Percentiles rank a stretch among this genome's conserved stretches.
Conservation (phyloP, 2,113 vertebrate genomes). For the Mormyrus iriodes region DNA sequence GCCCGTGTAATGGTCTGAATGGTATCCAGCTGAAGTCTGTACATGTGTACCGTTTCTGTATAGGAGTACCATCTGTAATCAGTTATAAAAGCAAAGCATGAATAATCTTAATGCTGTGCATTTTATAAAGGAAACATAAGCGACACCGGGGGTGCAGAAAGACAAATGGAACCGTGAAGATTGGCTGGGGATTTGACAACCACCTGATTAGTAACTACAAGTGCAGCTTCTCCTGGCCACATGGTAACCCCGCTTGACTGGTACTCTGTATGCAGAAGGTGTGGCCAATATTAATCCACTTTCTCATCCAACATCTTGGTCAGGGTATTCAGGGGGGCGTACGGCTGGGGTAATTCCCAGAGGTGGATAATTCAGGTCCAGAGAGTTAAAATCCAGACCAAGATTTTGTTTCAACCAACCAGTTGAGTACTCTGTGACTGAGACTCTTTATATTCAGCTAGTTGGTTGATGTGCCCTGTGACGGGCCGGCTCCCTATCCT, state of each 20-base stretch:
- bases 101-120: background rate
- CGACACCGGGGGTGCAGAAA: slow-evolving; percentile 10
- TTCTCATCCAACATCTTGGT: too few species aligned
- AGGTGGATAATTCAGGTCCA: background rate
- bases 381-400: too few species aligned
- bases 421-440: too few species aligned
- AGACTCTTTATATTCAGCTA: too few species aligned
- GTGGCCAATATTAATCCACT: background rate
- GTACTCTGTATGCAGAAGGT: background rate
- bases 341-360: background rate
- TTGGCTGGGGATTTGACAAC: background rate
- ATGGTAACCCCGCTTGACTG: slow-evolving; percentile 15
- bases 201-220: slow-evolving; percentile 16
- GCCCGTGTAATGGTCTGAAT: background rate
- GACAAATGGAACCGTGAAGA: background rate
- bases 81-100: background rate
- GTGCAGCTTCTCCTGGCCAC: slow-evolving; percentile 15
- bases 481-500: background rate
- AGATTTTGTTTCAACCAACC: too few species aligned
- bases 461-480: background rate
- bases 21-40: background rate
- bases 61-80: background rate
- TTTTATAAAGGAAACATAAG: slow-evolving; percentile 31
- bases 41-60: background rate
- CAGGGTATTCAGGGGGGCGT: background rate